Evolutionary conservation across 2,797 vertebrate species (phyloP), one percentile per base, ranked within the genome.

Genomic region (Lates japonicus): DNA sequence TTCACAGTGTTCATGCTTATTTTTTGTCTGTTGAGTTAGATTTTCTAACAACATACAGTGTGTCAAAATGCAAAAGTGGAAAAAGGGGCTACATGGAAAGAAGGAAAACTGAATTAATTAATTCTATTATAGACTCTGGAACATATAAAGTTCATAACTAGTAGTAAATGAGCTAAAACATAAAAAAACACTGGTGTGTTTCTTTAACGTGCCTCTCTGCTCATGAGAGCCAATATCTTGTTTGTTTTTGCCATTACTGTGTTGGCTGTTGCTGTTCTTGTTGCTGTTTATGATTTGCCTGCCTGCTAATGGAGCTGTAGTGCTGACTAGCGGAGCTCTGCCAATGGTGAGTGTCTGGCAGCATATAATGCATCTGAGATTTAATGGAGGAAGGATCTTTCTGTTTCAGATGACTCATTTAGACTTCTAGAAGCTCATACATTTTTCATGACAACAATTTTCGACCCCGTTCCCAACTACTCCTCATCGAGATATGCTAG

Each of bases 231-330:
- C 31, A n/a, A 10, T 35, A 14, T 5, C 5, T 29, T 31, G 16
- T 71, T 76, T 58, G 16, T 58, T 76, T 39, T 61, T 70, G 35
- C 20, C 52, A 52, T 62, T 64, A 57, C 35, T 19, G 44, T 58
- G 79, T 49, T 76, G 31, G 64, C 64, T 69, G 48, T 7, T 46
- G 51, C 42, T 65, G 44, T 52, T 73, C 57, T 44, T 61, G 35
- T 39, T 52, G 54, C 59, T 69, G 72, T 76, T 88, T 60, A 60
- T 80, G 57, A 70, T 76, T 74, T 48, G 74, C 73, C 35, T 42
- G 19, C 19, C 72, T 80, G 33, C 65, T 91, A 90, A 92, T 91
- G 81, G 87, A 83, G 78, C 71, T 48, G 7, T 70, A 54, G 65
- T 85, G 81, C 81, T 89, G 87, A 86, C 81, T 19, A n/a, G 65